Evolutionary conservation across 1,140 invertebrate species (phyloP), one percentile per base, ranked within the genome.

Genomic region (Aphaenogaster ashmeadi): DNA sequence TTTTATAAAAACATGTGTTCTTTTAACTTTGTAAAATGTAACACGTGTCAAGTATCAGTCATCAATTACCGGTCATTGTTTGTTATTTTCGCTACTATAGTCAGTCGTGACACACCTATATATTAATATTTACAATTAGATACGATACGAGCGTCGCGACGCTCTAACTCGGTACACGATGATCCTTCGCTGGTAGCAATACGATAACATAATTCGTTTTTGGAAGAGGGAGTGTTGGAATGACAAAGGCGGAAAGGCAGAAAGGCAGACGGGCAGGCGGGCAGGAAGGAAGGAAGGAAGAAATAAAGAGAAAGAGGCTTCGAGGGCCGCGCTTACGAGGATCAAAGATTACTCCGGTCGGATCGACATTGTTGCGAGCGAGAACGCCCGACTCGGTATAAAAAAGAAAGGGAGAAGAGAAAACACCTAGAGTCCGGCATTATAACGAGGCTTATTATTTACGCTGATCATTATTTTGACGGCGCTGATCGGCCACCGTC

Each of bases 401-500:
- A 78, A 86, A 91, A 92, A 86, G 86, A 91, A 91, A 89, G 85
- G 91, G 62, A 77, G 87, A 77, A 80, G 66, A 80, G 67, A 81
- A 90, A 89, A 77, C 71, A 67, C 58, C 56, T 62, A 75, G 69
- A 74, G 88, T 84, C 47, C 83, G 78, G 74, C 83, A 81, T 79
- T 85, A 92, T 94, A 94, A 94, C 93, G 93, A 93, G 94, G 86
- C 93, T 94, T 94, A 94, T 94, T 94, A 94, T 94, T 94, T 94
- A 94, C 93, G 93, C 92, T 91, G 93, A 94, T 94, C 92, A 94
- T 94, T 94, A 94, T 94, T 94, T 93, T 94, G 93, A 94, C 93
- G 93, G 93, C 92, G 93, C 91, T 94, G 93, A 94, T 94, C 93
- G 93, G 93, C 92, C 93, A 94, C 93, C 93, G 94, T 94, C 93